These are phyloP conservation scores for Drosophila seguyi DNA, from an alignment of 1,140 invertebrate genomes.

Conservation along the genomic window DNA sequence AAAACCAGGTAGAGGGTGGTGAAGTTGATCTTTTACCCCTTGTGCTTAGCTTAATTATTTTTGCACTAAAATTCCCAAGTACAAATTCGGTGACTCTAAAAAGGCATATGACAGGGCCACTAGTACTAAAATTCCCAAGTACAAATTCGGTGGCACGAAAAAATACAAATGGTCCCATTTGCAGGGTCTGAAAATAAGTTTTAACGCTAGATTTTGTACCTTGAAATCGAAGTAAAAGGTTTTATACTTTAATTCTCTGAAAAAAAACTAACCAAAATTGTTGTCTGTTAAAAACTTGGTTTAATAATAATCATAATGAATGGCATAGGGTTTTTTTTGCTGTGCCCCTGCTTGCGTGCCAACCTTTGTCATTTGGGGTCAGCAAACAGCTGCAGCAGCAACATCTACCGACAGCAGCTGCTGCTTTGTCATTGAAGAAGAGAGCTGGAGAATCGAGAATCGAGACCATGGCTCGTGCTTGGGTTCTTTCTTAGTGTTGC, in stretches of 20 bases:
- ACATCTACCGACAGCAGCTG: conserved; percentile 31
- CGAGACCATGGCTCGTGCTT: conserved; percentile 56
- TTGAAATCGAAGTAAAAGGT: neutral
- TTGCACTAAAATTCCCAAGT: neutral
- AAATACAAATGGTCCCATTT: no score
- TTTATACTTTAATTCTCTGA: neutral
- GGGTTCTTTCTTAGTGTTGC: conserved; percentile 47
- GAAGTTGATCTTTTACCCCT: neutral
- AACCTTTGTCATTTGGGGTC: conserved; percentile 58
- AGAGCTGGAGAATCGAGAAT: conserved; percentile 45
- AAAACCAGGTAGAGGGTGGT: neutral
- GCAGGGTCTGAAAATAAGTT: no score
- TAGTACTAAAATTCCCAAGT: no score
- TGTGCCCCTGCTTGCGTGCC: conserved; percentile 13
- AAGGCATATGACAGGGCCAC: no score
- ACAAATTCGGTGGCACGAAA: no score
- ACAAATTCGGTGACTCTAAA: neutral
- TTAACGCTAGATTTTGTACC: neutral
- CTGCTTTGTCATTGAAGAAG: conserved; percentile 57
- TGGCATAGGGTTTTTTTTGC: neutral
- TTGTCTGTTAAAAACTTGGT: neutral
- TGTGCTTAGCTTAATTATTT: neutral
- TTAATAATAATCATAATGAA: neutral
- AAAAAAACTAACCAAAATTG: neutral
- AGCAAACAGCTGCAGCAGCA: conserved; percentile 52